Percentiles rank a stretch among this genome's conserved stretches.
Evolutionary conservation across 2,797 vertebrate species (phyloP).

Genomic region (Chrosomus eos): DNA sequence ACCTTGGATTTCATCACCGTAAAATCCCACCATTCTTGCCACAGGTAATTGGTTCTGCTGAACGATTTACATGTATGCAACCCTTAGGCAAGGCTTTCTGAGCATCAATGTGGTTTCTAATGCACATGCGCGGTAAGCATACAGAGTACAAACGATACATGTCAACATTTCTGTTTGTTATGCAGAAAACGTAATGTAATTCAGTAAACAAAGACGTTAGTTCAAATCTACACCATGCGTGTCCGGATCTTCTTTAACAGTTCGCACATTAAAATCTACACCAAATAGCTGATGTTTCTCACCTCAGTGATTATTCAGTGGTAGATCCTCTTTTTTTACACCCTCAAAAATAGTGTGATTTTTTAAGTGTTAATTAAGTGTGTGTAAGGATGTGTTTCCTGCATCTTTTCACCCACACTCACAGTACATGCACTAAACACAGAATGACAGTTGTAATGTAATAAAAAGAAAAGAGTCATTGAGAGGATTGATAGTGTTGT

Average conservation of each 20-base stretch:
- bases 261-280: not conserved
- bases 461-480: not conserved
- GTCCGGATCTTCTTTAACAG: too few relatives aligned
- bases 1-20: not conserved
- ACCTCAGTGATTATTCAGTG: slow-evolving; percentile 49
- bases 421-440: slow-evolving; percentile 6
- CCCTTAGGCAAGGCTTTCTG: not conserved
- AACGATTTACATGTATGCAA: not conserved
- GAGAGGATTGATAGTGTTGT: not conserved
- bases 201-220: too few relatives aligned
- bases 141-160: too few relatives aligned
- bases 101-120: too few relatives aligned
- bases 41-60: not conserved
- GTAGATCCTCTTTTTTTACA: slow-evolving; percentile 39
- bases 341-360: slow-evolving; percentile 26
- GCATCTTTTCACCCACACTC: slow-evolving; percentile 30
- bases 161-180: too few relatives aligned
- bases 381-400: slow-evolving; percentile 36
- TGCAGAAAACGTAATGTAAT: too few relatives aligned
- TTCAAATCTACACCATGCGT: too few relatives aligned
- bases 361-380: slow-evolving; percentile 47
- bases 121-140: too few relatives aligned
- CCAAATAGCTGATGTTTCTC: slow-evolving; percentile 36
- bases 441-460: slow-evolving; percentile 8
- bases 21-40: not conserved